Base-by-base conservation (phyloP, 2,888 invertebrate species). In the Pyralis farinalis region DNA sequence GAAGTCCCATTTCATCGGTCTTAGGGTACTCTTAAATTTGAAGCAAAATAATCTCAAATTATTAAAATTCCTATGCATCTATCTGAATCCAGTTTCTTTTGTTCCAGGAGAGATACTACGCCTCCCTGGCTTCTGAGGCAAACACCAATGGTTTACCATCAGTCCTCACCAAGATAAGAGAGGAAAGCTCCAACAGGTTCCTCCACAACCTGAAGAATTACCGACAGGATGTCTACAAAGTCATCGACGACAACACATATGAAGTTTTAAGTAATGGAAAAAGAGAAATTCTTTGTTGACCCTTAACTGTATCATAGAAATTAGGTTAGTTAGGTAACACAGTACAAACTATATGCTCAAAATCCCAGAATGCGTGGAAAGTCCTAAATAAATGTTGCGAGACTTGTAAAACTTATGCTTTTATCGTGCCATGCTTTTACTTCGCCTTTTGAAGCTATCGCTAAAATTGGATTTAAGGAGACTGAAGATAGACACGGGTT, bases 151-250 rank as follows among this genome's bases (percentile, higher is more conserved):
- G 90, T 1, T 78, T 95, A 1, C 93, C 93, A 0, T 90, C 91
- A 0, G 94, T 94, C 1, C 85, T 95, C 32, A 91, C 93, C 6
- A 93, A 92, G 58, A 88, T 95, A 20, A 91, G 94, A 36, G 92
- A 94, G 44, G 90, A 92, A 52, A 93, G 93, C 55, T 91, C 92
- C 3, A 77, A 71, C 28, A 65, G 91, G 3, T 92, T 92, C 67
- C 83, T 92, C 7, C 91, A 93, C 62, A 92, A 94, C 71, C 73
- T 94, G 32, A 86, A 91, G 34, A 83, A 92, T 63, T 94, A 94
- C 71, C 78, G 94, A 9, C 90, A 92, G 47, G 93, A 93, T 55
- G 75, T 91, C 30, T 94, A 94, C 66, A 91, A 89, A 53, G 91
- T 94, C 53, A 78, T 94, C n/a, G 93, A 94, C 53, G 90, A 92